phyloP scores from a whole-genome alignment of 2,113 vertebrate species.

The Isurus oxyrinchus region DNA sequence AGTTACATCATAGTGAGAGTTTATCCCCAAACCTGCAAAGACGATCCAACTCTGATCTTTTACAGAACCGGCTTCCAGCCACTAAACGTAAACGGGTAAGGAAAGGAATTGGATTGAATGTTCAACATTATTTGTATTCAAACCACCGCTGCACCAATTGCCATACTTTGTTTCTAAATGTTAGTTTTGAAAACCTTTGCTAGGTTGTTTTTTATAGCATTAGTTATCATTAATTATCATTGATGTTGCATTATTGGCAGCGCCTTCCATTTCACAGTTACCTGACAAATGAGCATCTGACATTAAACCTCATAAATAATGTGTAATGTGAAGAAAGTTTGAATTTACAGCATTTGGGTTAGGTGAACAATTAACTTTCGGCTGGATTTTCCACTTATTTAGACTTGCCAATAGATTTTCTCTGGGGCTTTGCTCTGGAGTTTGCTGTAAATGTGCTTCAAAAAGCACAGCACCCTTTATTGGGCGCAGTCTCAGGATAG shows the following conservation, averaged over 20 bases:
- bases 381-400: not conserved
- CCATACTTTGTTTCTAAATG: not conserved
- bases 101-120: not conserved
- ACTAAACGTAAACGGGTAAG: conserved; percentile 32
- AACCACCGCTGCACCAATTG: not conserved
- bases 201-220: not conserved
- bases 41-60: conserved; percentile 18
- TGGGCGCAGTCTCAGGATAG: too few species aligned
- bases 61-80: conserved; percentile 14
- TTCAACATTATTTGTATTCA: not conserved
- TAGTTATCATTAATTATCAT: not conserved
- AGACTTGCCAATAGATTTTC: not conserved
- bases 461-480: too few species aligned
- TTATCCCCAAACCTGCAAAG: not conserved
- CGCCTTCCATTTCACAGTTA: not conserved
- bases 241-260: too few species aligned
- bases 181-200: not conserved
- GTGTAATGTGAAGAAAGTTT: not conserved
- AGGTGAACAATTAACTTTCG: not conserved
- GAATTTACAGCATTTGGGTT: too few species aligned
- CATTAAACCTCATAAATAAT: not conserved
- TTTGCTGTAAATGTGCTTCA: too few species aligned
- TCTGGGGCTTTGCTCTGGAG: not conserved
- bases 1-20: not conserved
- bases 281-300: not conserved